Base-by-base conservation (phyloP, 2,888 invertebrate species). In the Melanargia galathea region DNA sequence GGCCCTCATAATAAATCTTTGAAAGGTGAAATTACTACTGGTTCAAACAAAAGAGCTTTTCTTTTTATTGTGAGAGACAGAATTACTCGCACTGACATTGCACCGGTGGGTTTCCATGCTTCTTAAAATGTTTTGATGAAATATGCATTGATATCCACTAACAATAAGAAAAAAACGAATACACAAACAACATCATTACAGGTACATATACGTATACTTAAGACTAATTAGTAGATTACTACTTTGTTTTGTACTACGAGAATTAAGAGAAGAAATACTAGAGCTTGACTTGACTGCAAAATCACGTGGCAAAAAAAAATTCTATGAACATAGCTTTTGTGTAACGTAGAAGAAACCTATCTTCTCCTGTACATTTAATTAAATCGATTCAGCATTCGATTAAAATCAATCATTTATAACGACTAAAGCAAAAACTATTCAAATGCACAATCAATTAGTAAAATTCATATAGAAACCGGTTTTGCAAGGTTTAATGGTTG, bases 401-500 rank as follows among this genome's bases (percentile, higher is more conserved):
- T 33, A 33, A 51, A 51, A 51, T 51, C 18, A 30, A 51, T 51
- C 30, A 33, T 11, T 33, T 13, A 16, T 30, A 26, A 16, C 7
- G 26, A 48, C 30, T 2, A 16, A 16, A 51, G 51, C 18, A 33
- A 33, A 33, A 51, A 11, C 33, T 33, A 51, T 51, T 35, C 11
- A 51, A 30, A 51, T 51, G 33, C 33, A 51, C 33, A 51, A 51
- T 52, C 3, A 20, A 45, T 11, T n/a, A 38, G 3, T 38, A 35
- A 35, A 46, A 51, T 51, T 30, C 16, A 51, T 30, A 10, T 33
- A 51, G 30, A 33, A 33, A 51, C 51, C 30, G 0, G 51, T 51
- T 30, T 30, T 2, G 11, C 18, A 16, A 30, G 16, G 30, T 51
- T 43, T 18, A 11, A 38, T 38, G 43, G 16, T 30, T 18, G 51